Percentiles rank a stretch among this genome's conserved stretches.
Evolutionary conservation across 2,888 invertebrate genomes (phyloP).

Genomic region (Macrophya alboannulata): DNA sequence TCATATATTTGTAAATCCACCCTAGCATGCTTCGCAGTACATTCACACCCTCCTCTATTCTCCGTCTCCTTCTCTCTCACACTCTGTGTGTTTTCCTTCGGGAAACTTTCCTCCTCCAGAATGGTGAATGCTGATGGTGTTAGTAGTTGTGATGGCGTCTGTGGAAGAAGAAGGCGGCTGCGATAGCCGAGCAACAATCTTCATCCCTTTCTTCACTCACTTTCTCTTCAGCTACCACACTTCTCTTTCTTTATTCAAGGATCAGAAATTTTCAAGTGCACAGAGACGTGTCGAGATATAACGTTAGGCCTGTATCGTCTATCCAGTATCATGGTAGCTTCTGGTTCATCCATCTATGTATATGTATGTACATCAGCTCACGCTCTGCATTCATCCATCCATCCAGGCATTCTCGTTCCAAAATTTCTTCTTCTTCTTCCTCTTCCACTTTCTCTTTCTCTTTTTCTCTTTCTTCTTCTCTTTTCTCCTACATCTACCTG

Average conservation of each 20-base stretch:
- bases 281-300: background rate
- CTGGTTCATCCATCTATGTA: background rate
- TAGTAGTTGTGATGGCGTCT: background rate
- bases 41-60: slow-evolving; percentile 59
- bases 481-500: background rate
- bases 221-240: background rate
- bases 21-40: slow-evolving; percentile 57
- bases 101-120: background rate
- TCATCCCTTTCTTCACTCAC: background rate
- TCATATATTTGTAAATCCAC: slow-evolving; percentile 64
- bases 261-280: background rate
- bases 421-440: background rate
- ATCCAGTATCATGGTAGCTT: slow-evolving; percentile 2
- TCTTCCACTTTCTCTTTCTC: background rate
- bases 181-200: background rate
- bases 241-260: background rate
- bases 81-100: background rate
- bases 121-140: background rate
- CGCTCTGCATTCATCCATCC: slow-evolving; percentile 17
- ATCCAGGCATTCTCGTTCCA: background rate
- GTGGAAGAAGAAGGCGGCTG: background rate
- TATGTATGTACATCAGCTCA: background rate
- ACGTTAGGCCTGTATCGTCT: background rate
- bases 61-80: slow-evolving; percentile 46
- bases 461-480: slow-evolving; percentile 16